A percentile compares a stretch with the other conserved stretches of the same genome.
These are phyloP conservation scores for Trilocha varians DNA, from an alignment of 2,888 invertebrate genomes.

Conservation along the genomic window DNA sequence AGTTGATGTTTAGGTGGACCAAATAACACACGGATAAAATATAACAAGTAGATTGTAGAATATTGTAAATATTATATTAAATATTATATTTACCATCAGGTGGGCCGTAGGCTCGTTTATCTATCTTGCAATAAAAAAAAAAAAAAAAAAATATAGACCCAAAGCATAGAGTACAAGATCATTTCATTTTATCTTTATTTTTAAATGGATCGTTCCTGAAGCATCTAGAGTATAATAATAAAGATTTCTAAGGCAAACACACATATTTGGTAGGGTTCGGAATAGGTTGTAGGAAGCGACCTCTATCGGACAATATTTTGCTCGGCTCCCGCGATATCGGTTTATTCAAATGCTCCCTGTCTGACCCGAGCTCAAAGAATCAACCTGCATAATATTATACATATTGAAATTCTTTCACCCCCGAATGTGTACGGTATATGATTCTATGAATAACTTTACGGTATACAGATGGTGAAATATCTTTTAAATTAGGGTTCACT, in stretches of 20 bases:
- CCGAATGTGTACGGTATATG: slow-evolving; percentile 53
- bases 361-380: slow-evolving; percentile 67
- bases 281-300: slow-evolving; percentile 47
- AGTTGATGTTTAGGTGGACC: too few relatives aligned
- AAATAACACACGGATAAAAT: too few relatives aligned
- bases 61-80: too few relatives aligned
- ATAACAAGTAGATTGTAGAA: too few relatives aligned
- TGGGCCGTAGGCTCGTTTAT: too few relatives aligned
- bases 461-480: slow-evolving; percentile 29
- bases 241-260: slow-evolving; percentile 44
- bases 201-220: slow-evolving; percentile 7
- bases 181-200: background rate
- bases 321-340: slow-evolving; percentile 58
- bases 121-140: too few relatives aligned
- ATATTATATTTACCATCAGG: too few relatives aligned
- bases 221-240: slow-evolving; percentile 53
- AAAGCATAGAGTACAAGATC: too few relatives aligned
- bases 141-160: too few relatives aligned
- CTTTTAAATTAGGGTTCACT: slow-evolving; percentile 9
- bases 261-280: slow-evolving; percentile 44
- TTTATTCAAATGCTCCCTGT: slow-evolving; percentile 68
- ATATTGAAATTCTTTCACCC: slow-evolving; percentile 67
- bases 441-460: slow-evolving; percentile 61
- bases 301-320: slow-evolving; percentile 67
- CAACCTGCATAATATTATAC: slow-evolving; percentile 70